Conservation (phyloP, 2,113 vertebrate genomes). For the Poicephalus meyeri region DNA sequence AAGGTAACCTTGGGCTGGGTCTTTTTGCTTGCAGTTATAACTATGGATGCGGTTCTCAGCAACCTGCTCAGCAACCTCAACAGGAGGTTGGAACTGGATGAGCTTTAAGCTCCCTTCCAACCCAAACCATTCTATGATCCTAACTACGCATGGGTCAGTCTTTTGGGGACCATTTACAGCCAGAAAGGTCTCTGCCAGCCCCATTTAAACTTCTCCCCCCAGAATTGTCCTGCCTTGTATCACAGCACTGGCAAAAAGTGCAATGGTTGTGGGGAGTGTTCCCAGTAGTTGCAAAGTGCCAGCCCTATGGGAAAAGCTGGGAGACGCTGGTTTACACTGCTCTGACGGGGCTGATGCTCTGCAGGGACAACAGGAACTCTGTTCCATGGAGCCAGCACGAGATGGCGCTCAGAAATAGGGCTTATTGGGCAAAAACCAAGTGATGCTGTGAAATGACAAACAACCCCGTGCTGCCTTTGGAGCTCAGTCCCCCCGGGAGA, state of each 20-base stretch:
- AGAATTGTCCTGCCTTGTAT: not conserved
- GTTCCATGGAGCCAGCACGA: slow-evolving; percentile 41
- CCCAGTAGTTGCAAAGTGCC: not conserved
- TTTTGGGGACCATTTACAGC: not conserved
- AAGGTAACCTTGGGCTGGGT: not conserved
- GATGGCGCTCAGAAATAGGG: slow-evolving; percentile 65
- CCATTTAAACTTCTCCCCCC: fast-evolving
- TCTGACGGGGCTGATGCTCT: fast-evolving
- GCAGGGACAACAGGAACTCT: not conserved
- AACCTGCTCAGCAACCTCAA: not conserved
- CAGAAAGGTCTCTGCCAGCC: not conserved
- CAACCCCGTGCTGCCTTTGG: not conserved
- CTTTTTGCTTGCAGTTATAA: not conserved
- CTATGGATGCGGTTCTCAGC: not conserved
- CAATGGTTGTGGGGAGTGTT: not conserved
- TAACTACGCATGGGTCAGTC: not conserved
- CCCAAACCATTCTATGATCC: not conserved
- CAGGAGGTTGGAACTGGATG: not conserved
- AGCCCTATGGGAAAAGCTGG: not conserved
- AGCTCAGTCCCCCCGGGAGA: not conserved
- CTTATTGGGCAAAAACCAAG: not conserved
- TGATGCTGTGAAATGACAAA: not conserved
- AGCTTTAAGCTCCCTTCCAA: not conserved
- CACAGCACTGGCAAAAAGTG: not conserved
- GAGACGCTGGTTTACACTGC: not conserved